Base-by-base conservation (phyloP, 2,888 invertebrate genomes). In the Eueremaeus valkanovi region DNA sequence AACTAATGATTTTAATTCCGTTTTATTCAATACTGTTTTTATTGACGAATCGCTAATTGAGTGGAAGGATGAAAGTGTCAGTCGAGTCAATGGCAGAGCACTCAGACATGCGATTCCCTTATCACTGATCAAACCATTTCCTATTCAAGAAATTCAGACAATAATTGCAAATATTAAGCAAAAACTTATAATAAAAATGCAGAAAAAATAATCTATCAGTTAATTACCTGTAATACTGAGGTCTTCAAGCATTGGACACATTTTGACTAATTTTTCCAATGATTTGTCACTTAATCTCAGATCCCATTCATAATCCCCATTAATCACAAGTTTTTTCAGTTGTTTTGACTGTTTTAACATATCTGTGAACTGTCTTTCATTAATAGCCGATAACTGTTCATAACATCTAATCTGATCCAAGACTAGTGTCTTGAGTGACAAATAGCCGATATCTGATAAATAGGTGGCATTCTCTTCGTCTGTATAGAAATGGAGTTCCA, bases 261-360 rank as follows among this genome's bases (percentile, higher is more conserved):
- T 21, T 36, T 27, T 72, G 29, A 24, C 36, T 29, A 75, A 61
- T 27, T 18, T 31, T 40, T 45, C 36, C 29, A 75, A 21, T 51
- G 75, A 75, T 36, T 45, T 29, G 55, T 75, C 75, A 27, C 40
- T 75, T 29, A 75, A 42, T 21, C 75, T 49, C 16, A 75, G 72
- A 45, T 70, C 70, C 75, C 75, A 75, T 42, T 75, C 75, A 33
- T 70, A 75, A 61, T 75, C 75, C 27, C 75, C 75, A 31, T 45
- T 72, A 33, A 75, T 75, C 36, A 51, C 72, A 2, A 75, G 36
- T 72, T 72, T 49, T 42, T 42, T 72, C 29, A 75, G 18, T 9
- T 72, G 27, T 18, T 31, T 29, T 36, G 75, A 75, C 40, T 58
- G 13, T 11, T 18, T n/a, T 5, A 75, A 31, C 75, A 75, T 75